Evolutionary conservation across 64 coral and sea anemone genomes (phyloP).

Genomic region (Exaiptasia diaphana): DNA sequence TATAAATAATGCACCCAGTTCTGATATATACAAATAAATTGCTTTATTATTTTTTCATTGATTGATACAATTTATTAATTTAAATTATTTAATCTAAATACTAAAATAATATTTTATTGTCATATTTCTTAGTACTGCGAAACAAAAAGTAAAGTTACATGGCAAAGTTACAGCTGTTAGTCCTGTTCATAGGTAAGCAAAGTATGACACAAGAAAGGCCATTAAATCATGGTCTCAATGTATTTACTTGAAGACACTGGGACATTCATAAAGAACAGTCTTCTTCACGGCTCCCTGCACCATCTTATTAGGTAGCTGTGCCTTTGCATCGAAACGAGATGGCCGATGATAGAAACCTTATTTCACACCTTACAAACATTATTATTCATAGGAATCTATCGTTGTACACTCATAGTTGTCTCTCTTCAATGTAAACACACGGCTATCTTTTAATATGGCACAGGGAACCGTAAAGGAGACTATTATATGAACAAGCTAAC

Average conservation of each 20-base stretch:
- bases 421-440: too few species aligned
- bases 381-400: too few species aligned
- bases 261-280: neutral
- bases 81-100: neutral
- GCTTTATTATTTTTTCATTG: neutral
- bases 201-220: neutral
- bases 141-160: slow-evolving; percentile 6
- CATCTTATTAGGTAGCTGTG: neutral
- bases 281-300: neutral
- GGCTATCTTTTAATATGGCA: too few species aligned
- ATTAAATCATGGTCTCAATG: neutral
- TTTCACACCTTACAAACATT: too few species aligned
- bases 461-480: too few species aligned
- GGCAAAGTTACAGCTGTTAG: slow-evolving; percentile 11
- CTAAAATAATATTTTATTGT: neutral
- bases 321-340: neutral
- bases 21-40: too few species aligned
- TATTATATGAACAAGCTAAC: too few species aligned
- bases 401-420: too few species aligned
- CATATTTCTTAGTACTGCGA: neutral
- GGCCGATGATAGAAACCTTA: neutral
- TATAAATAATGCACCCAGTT: too few species aligned
- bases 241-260: neutral
- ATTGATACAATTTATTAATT: neutral
- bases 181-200: slow-evolving; percentile 6